Conservation (phyloP, 2,113 vertebrate genomes). For the Microcebus murinus region DNA sequence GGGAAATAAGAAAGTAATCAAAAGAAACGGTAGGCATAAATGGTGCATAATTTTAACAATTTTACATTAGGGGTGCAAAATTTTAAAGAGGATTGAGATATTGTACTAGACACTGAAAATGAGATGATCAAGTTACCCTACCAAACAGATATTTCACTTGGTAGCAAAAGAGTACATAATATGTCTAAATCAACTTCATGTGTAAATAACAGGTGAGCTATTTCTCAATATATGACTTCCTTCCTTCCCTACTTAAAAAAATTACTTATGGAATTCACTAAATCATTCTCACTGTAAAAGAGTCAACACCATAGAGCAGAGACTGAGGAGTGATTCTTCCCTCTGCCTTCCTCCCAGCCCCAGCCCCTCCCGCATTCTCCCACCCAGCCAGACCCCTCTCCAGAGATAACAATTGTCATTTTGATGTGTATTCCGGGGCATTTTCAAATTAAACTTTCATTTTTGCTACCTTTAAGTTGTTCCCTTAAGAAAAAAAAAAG, state of each 20-base stretch:
- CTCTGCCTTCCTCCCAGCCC: not conserved
- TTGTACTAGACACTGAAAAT: not conserved
- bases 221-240: not conserved
- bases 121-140: not conserved
- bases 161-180: not conserved
- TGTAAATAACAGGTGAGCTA: not conserved
- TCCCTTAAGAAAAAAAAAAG: not conserved
- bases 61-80: not conserved
- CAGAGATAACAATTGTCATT: not conserved
- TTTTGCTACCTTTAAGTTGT: not conserved
- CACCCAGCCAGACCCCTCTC: not conserved
- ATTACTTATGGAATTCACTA: not conserved
- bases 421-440: not conserved
- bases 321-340: not conserved
- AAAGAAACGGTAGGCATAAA: not conserved
- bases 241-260: not conserved
- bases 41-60: not conserved
- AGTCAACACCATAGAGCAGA: not conserved
- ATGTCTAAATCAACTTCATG: not conserved
- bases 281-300: not conserved
- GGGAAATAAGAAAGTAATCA: not conserved
- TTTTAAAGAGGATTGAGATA: not conserved
- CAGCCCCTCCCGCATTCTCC: not conserved
- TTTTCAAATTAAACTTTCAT: slow-evolving; percentile 23
- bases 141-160: not conserved